A percentile compares a stretch with the other conserved stretches of the same genome.
These are phyloP conservation scores for Nothoprocta perdicaria DNA, from an alignment of 2,113 vertebrate genomes.

Conservation along the genomic window DNA sequence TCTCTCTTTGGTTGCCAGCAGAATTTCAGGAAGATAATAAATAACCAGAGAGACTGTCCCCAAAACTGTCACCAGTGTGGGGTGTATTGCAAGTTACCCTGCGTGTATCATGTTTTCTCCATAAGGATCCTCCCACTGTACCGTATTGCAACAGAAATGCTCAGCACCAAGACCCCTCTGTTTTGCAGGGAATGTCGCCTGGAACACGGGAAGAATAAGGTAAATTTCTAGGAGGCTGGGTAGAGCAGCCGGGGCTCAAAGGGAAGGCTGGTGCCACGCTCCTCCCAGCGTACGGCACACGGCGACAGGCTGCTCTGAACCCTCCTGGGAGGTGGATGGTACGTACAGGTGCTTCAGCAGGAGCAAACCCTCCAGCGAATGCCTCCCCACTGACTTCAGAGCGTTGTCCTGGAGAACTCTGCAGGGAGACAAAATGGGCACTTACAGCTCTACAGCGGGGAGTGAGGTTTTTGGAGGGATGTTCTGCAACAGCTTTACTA, in stretches of 20 bases:
- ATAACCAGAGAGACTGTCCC: not conserved
- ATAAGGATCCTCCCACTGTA: rapidly evolving
- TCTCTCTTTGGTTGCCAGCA: not conserved
- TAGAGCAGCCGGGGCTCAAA: not conserved
- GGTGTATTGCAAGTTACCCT: not conserved
- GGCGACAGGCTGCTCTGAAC: not conserved
- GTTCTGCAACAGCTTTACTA: not conserved
- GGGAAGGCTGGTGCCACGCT: not conserved
- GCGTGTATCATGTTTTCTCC: rapidly evolving
- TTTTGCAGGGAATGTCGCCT: not conserved
- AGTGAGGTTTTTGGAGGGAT: not conserved
- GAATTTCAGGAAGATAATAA: not conserved
- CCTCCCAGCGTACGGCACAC: not conserved
- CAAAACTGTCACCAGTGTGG: rapidly evolving
- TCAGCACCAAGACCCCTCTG: not conserved
- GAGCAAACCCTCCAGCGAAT: constrained; percentile 67
- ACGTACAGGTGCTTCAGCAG: constrained; percentile 72
- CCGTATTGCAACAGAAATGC: not conserved
- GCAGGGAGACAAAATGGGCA: not conserved
- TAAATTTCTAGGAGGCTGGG: rapidly evolving
- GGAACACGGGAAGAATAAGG: not conserved
- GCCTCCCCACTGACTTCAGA: constrained; percentile 50
- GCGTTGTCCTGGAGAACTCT: constrained; percentile 62
- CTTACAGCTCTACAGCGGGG: not conserved
- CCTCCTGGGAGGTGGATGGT: no score